A percentile compares a stretch with the other conserved stretches of the same genome.
Evolutionary conservation across 2,797 vertebrate species (phyloP).

Genomic region (Fundulus diaphanus): DNA sequence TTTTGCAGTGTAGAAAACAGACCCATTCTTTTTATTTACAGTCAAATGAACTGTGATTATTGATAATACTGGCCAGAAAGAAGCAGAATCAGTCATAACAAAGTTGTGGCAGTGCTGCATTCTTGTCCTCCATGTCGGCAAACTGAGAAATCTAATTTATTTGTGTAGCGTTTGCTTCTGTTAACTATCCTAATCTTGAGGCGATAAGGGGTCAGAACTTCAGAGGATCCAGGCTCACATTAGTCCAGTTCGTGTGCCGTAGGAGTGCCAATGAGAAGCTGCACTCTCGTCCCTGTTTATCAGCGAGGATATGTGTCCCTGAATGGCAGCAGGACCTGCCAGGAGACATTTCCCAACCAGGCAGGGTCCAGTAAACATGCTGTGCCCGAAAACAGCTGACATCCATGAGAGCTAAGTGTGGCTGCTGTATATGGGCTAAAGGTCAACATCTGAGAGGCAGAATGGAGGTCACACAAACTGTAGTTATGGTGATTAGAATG

Average conservation of each 20-base stretch:
- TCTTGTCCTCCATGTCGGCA: neutral
- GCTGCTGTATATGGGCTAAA: constrained; percentile 76
- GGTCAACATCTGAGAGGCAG: constrained; percentile 68
- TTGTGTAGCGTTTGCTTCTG: neutral
- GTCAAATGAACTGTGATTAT: neutral
- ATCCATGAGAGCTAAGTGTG: constrained; percentile 43
- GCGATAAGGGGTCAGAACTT: constrained; percentile 21
- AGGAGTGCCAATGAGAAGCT: neutral
- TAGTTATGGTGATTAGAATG: neutral
- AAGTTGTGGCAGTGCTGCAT: neutral
- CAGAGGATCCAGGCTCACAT: constrained; percentile 8
- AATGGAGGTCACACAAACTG: constrained; percentile 23
- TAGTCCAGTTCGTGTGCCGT: neutral
- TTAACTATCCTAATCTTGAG: constrained; percentile 26
- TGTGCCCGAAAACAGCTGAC: constrained; percentile 74
- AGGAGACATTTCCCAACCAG: constrained; percentile 29
- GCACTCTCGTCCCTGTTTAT: neutral
- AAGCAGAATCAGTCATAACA: neutral
- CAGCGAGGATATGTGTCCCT: neutral
- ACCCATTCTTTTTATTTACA: neutral
- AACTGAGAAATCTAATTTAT: neutral
- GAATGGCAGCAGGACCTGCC: constrained; percentile 11
- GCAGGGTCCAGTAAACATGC: constrained; percentile 53
- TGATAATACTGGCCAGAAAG: neutral
- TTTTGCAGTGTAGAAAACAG: no score